A percentile compares a stretch with the other conserved stretches of the same genome.
Evolutionary conservation across 2,113 vertebrate species (phyloP).

Genomic region (Patagioenas fasciata): DNA sequence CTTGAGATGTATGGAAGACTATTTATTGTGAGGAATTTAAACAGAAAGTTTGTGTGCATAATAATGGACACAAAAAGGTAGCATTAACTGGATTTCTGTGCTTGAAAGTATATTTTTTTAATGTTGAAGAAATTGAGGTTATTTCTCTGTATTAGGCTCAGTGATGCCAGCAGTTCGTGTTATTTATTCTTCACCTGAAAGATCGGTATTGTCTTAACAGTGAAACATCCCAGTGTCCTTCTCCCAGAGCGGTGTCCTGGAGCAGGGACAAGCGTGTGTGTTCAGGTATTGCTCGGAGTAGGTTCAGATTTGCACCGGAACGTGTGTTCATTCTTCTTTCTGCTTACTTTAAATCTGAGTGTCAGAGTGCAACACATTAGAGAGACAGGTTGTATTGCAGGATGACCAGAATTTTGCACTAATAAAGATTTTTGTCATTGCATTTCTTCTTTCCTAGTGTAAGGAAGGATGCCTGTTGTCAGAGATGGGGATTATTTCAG

Average conservation of each 20-base stretch:
- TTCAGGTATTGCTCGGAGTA: not conserved
- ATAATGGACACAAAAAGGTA: not conserved
- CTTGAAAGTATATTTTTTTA: not conserved
- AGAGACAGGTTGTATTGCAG: not conserved
- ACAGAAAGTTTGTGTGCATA: not conserved
- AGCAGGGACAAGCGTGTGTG: not conserved
- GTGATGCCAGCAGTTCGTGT: not conserved
- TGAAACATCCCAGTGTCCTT: not conserved
- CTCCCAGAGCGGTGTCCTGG: not conserved
- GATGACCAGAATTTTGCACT: not conserved
- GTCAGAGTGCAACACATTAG: not conserved
- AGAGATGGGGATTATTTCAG: not conserved
- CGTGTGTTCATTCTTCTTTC: fast-evolving
- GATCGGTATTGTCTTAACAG: not conserved
- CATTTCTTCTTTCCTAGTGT: not conserved
- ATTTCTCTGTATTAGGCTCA: not conserved
- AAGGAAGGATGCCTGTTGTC: not conserved
- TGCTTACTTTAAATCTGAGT: not conserved
- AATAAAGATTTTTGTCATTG: not conserved
- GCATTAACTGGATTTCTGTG: not conserved
- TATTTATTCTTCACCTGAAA: not conserved
- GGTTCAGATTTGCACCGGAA: not conserved
- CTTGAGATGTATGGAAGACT: not conserved
- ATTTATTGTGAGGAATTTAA: not conserved
- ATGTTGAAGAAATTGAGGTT: not conserved